Conservation (phyloP, 2,888 invertebrate species). For the Nephrocerus scutellatus region DNA sequence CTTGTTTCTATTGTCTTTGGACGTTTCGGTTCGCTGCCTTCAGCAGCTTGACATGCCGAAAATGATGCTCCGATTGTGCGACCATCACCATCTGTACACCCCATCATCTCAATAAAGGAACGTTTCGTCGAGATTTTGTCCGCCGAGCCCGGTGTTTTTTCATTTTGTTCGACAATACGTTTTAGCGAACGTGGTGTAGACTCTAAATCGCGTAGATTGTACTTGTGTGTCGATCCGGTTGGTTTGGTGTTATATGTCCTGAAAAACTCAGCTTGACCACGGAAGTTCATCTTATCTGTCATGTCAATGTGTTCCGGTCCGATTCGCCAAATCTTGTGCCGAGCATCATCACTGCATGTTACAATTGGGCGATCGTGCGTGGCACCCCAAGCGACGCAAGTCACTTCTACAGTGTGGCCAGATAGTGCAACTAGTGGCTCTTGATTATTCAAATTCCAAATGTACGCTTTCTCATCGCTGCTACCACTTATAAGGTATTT, state of each 20-base stretch:
- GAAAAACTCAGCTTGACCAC: slow-evolving; percentile 50
- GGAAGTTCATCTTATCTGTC: slow-evolving; percentile 40
- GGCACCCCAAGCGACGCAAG: slow-evolving; percentile 74
- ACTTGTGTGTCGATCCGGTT: slow-evolving; percentile 27
- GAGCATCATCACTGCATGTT: slow-evolving; percentile 78
- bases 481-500: slow-evolving; percentile 81
- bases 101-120: slow-evolving; percentile 40
- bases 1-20: slow-evolving; percentile 38
- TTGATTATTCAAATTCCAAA: slow-evolving; percentile 66
- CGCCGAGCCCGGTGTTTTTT: slow-evolving; percentile 37
- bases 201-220: slow-evolving; percentile 43
- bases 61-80: no score
- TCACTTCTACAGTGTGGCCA: slow-evolving; percentile 81
- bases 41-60: slow-evolving; percentile 16
- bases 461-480: slow-evolving; percentile 76
- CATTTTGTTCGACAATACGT: slow-evolving; percentile 45
- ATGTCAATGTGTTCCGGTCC: slow-evolving; percentile 50
- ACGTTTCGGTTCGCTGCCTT: slow-evolving; percentile 43
- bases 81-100: slow-evolving; percentile 25
- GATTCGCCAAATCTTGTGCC: slow-evolving; percentile 69
- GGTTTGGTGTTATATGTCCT: slow-evolving; percentile 29
- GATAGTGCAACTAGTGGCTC: slow-evolving; percentile 61
- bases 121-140: slow-evolving; percentile 39
- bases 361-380: slow-evolving; percentile 58
- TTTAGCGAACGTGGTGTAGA: slow-evolving; percentile 52